Evolutionary conservation across 2,888 invertebrate genomes (phyloP).

Genomic region (Machimus atricapillus): DNA sequence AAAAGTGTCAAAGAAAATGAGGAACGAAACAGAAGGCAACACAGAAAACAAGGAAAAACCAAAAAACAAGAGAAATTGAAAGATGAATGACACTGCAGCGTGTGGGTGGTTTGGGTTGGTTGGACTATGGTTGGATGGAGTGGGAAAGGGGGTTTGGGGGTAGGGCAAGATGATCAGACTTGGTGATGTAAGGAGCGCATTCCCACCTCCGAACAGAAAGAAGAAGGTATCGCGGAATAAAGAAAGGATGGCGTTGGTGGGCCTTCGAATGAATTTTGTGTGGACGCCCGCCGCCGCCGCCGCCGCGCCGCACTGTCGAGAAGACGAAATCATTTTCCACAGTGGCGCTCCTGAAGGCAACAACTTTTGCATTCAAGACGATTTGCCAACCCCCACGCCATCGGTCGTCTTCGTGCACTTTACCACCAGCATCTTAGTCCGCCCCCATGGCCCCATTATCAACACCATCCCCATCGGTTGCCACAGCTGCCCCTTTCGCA

Average conservation of each 20-base stretch:
- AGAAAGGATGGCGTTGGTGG: background rate
- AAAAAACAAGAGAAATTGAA: slow-evolving; percentile 43
- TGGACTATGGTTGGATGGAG: background rate
- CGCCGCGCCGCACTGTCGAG: background rate
- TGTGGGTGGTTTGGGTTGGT: background rate
- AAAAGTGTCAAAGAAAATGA: slow-evolving; percentile 47
- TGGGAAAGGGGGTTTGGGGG: too few species aligned
- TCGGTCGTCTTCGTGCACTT: background rate
- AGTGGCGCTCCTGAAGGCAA: slow-evolving; percentile 9
- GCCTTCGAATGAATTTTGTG: slow-evolving; percentile 20
- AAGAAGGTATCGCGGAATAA: background rate
- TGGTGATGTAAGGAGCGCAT: background rate
- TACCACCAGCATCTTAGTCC: background rate
- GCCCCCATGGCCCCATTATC: background rate
- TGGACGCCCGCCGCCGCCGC: background rate
- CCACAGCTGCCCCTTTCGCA: background rate
- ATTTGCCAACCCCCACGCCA: background rate
- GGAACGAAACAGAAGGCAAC: slow-evolving; percentile 43
- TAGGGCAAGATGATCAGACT: background rate
- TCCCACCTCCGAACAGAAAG: background rate
- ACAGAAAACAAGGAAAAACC: slow-evolving; percentile 38
- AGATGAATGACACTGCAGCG: slow-evolving; percentile 45
- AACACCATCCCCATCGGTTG: background rate
- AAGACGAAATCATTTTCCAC: slow-evolving; percentile 36
- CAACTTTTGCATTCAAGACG: slow-evolving; percentile 39